These are phyloP conservation scores for Papilio elwesi DNA, from an alignment of 2,888 invertebrate genomes.

Conservation along the genomic window DNA sequence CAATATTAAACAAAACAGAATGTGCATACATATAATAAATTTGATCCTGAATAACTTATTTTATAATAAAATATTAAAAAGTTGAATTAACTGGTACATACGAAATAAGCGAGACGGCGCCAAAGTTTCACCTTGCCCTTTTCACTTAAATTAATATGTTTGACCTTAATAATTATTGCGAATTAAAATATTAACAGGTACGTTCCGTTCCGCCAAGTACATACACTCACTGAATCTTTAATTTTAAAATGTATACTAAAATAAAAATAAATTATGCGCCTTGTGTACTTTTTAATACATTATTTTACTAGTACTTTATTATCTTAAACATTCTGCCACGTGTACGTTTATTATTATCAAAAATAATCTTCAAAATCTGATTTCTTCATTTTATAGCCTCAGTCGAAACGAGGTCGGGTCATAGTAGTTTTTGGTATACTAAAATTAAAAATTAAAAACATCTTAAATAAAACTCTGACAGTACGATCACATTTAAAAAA, in stretches of 20 bases:
- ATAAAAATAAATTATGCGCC: not conserved
- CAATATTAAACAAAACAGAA: no score
- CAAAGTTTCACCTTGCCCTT: constrained; percentile 48
- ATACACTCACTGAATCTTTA: not conserved
- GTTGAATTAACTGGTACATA: not conserved
- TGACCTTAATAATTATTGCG: constrained; percentile 48
- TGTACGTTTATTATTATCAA: not conserved
- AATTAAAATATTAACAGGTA: not conserved
- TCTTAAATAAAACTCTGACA: not conserved
- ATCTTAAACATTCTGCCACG: no score
- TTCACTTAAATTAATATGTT: constrained; percentile 45
- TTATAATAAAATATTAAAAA: not conserved
- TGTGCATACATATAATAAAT: not conserved
- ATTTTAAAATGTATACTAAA: no score
- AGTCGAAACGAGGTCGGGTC: not conserved
- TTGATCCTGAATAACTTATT: not conserved
- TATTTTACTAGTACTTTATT: not conserved
- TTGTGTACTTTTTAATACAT: not conserved
- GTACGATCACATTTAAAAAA: not conserved
- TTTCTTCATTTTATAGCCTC: not conserved
- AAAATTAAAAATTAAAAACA: not conserved
- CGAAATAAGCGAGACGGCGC: constrained; percentile 30
- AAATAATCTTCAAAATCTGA: not conserved
- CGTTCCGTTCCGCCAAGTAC: not conserved
- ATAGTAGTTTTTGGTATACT: not conserved